These are phyloP conservation scores for Hydraecia micacea DNA, from an alignment of 2,888 invertebrate genomes.

Conservation along the genomic window DNA sequence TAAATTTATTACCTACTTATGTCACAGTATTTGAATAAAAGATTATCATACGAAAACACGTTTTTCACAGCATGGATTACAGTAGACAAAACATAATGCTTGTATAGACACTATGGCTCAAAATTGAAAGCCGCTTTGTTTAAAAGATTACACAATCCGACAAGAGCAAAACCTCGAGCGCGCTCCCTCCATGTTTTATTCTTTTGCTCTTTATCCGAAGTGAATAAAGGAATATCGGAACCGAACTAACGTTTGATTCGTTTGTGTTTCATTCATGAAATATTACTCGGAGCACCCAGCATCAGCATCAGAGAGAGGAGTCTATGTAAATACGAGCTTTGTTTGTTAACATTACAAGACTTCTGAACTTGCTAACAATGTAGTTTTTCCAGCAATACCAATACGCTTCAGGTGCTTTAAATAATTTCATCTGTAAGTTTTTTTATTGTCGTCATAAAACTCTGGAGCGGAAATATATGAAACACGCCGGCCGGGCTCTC, in stretches of 20 bases:
- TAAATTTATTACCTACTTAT: conserved; percentile 66
- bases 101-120: conserved; percentile 1
- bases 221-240: conserved; percentile 75
- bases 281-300: conserved; percentile 71
- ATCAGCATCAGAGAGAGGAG: conserved; percentile 52
- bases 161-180: conserved; percentile 48
- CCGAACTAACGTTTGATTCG: conserved; percentile 74
- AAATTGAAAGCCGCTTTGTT: conserved; percentile 61
- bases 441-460: conserved; percentile 44
- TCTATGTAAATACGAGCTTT: conserved; percentile 65
- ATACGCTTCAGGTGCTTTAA: conserved; percentile 20
- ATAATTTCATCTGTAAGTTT: conserved; percentile 27
- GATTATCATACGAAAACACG: conserved; percentile 41
- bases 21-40: conserved; percentile 71
- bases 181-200: conserved; percentile 71
- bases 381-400: conserved; percentile 13
- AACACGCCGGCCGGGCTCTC: conserved; percentile 44
- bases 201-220: conserved; percentile 64
- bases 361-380: conserved; percentile 37
- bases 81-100: conserved; percentile 17
- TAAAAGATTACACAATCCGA: conserved; percentile 66
- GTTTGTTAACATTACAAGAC: conserved; percentile 41
- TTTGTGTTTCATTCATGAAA: conserved; percentile 77
- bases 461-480: conserved; percentile 60
- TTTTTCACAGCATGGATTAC: conserved; percentile 37